Conservation (phyloP, 2,113 vertebrate genomes). For the Macrotis lagotis region DNA sequence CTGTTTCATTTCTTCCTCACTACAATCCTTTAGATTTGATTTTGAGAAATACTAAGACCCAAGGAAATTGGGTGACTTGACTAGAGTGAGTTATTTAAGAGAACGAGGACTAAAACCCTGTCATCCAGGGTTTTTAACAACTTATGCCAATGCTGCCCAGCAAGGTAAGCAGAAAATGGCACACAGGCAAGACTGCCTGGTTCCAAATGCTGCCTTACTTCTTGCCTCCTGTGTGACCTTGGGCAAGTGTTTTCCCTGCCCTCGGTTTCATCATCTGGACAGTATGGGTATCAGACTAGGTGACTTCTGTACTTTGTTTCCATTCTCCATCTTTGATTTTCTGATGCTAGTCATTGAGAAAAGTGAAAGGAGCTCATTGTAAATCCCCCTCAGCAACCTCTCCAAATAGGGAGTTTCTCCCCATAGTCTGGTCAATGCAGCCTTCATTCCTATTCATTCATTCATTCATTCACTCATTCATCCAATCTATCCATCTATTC, state of each 20-base stretch:
- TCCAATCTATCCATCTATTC: too few relatives aligned
- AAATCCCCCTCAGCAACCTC: slow-evolving; percentile 48
- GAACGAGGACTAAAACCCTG: not conserved
- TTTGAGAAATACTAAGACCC: not conserved
- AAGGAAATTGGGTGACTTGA: not conserved
- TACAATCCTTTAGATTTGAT: not conserved
- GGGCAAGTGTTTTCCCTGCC: not conserved
- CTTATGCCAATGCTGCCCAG: not conserved
- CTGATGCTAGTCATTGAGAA: slow-evolving; percentile 50
- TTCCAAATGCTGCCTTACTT: not conserved
- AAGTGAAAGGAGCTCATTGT: slow-evolving; percentile 57
- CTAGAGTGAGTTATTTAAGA: not conserved
- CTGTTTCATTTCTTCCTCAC: not conserved
- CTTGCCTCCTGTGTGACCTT: not conserved
- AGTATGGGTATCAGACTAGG: not conserved
- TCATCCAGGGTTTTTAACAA: not conserved
- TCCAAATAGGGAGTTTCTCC: slow-evolving; percentile 28
- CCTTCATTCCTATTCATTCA: slow-evolving; percentile 16
- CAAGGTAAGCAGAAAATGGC: not conserved
- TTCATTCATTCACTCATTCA: not conserved
- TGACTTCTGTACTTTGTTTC: not conserved
- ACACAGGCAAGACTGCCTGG: not conserved
- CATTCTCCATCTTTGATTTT: not conserved
- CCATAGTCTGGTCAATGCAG: not conserved
- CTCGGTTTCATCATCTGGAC: not conserved